phyloP scores from a whole-genome alignment of 2,113 vertebrate genomes.

The Phalacrocorax brasilianus region DNA sequence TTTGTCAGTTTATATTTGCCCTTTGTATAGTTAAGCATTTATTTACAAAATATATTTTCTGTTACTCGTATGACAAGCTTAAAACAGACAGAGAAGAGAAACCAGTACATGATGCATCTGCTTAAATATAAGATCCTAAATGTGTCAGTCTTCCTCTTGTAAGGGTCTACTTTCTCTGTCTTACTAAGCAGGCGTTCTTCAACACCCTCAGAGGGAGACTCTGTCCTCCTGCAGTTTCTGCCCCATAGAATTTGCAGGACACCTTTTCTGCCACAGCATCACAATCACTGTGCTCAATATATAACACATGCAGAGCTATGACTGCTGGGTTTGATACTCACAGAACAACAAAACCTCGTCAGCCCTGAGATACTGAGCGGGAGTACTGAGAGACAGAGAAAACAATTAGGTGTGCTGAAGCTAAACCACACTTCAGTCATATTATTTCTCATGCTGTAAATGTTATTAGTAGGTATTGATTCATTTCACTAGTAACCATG shows the following conservation, averaged over 20 bases:
- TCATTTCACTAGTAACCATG: neutral
- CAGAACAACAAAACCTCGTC: neutral
- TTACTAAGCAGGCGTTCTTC: neutral
- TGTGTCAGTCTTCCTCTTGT: neutral
- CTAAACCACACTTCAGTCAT: slow-evolving; percentile 10
- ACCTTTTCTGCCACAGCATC: neutral
- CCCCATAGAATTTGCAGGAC: neutral
- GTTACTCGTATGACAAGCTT: neutral
- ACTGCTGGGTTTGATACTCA: neutral
- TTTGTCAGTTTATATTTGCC: neutral
- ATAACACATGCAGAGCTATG: neutral
- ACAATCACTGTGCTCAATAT: neutral
- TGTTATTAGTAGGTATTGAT: slow-evolving; percentile 52
- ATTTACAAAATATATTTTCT: neutral
- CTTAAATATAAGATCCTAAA: neutral
- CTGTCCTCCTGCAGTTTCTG: neutral
- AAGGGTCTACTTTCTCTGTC: neutral
- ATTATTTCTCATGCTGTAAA: slow-evolving; percentile 21
- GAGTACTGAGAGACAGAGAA: neutral
- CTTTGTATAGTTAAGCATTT: neutral
- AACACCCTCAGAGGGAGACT: neutral
- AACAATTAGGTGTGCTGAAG: slow-evolving; percentile 28
- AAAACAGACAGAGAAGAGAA: neutral
- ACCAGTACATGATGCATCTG: neutral
- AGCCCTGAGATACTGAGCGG: neutral